A percentile compares a stretch with the other conserved stretches of the same genome.
Conservation (phyloP, 2,113 vertebrate genomes). For the Malurus alboscapulatus region DNA sequence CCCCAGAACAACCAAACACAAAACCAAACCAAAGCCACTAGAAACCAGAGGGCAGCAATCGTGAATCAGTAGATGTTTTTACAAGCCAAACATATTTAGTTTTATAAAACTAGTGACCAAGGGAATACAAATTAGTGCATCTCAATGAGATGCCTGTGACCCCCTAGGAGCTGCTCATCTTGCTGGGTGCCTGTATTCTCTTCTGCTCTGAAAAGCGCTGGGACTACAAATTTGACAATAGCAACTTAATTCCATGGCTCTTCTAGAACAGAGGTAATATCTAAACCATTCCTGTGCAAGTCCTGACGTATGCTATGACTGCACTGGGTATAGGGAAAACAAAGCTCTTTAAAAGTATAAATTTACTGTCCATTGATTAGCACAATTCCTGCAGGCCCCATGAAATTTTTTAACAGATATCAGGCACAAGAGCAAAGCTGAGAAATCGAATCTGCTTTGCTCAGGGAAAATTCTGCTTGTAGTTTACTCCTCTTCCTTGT, state of each 20-base stretch:
- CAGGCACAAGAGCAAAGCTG: constrained; percentile 47
- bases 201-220: background rate
- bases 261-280: background rate
- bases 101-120: background rate
- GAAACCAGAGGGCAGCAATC: background rate
- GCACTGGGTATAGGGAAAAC: background rate
- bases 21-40: background rate
- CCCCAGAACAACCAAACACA: background rate
- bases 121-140: background rate
- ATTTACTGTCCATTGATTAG: constrained; percentile 55
- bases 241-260: background rate
- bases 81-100: background rate
- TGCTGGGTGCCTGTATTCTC: background rate
- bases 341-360: constrained; percentile 19
- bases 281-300: background rate
- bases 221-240: background rate
- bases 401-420: constrained; percentile 47
- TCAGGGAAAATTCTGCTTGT: background rate
- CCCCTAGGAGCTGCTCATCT: background rate
- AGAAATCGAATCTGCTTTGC: background rate
- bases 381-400: constrained; percentile 10
- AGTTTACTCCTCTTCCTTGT: background rate
- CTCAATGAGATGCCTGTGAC: background rate
- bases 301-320: constrained; percentile 11
- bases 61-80: background rate